Base-by-base conservation (phyloP, 92 coral and sea anemone genomes). In the Diadumene lineata region DNA sequence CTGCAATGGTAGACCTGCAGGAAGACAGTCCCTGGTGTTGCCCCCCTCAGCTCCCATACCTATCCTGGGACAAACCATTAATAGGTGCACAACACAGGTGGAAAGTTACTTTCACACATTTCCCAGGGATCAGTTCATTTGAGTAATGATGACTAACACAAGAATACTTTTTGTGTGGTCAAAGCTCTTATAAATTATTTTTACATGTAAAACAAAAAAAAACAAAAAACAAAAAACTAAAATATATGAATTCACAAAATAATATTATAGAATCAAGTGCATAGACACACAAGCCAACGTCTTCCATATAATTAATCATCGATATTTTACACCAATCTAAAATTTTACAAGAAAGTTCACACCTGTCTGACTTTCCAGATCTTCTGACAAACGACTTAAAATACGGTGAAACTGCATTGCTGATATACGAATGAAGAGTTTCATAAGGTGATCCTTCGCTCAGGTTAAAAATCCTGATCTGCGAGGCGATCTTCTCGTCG, bases 331-430 rank as follows among this genome's bases (percentile, higher is more conserved):
- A 60, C 51, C 38, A 58, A 53, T 0, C 27, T 24, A 50, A 44
- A 57, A 67, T 27, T n/a, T 11, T 33, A 28, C 24, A 22, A 22
- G 2, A 9, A 10, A 22, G 4, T 22, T 22, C 4, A 27, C 77
- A 87, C 98, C 98, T 91, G 90, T 94, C 98, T 29, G 98, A 97
- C 75, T 94, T 94, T 13, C 98, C 98, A 43, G 98, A 94, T 81
- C 89, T 94, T 63, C 92, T 81, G 33, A 94, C 98, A 70, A 91
- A 94, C 22, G 98, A 94, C 85, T 94, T 94, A 82, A 94, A 94
- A 75, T 79, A 94, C 43, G 98, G 98, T 34, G 98, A 92, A 34
- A 94, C 97, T 1, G 98, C 97, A 76, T 91, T 91, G 83, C 98
- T 94, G 78, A 94, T 88, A 71, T 88, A 91, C 43, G 98, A 83